A percentile compares a stretch with the other conserved stretches of the same genome.
Evolutionary conservation across 2,888 invertebrate genomes (phyloP).

Genomic region (Lycaena phlaeas): DNA sequence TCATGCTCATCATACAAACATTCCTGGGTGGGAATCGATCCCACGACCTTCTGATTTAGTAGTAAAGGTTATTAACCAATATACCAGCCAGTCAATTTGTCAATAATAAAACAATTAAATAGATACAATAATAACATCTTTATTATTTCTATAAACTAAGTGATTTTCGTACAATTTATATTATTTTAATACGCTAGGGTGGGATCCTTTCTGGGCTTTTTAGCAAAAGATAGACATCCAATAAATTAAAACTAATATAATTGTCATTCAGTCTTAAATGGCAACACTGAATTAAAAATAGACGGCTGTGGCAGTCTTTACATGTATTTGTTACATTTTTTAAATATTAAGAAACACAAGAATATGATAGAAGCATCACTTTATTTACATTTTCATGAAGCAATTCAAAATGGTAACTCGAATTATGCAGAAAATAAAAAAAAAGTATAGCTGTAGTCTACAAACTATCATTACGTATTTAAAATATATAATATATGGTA

Average conservation of each 20-base stretch:
- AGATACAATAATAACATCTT: slow-evolving; percentile 42
- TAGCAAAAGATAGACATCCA: slow-evolving; percentile 21
- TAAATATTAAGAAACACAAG: slow-evolving; percentile 19
- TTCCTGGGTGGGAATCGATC: too few species aligned
- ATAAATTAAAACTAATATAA: slow-evolving; percentile 21
- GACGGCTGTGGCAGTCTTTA: slow-evolving; percentile 16
- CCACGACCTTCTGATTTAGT: too few species aligned
- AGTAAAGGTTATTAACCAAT: too few species aligned
- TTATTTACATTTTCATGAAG: slow-evolving; percentile 55
- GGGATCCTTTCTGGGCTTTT: slow-evolving; percentile 46
- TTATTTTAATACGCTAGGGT: slow-evolving; percentile 45
- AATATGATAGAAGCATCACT: slow-evolving; percentile 31
- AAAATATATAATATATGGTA: slow-evolving; percentile 32
- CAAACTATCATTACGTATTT: slow-evolving; percentile 34
- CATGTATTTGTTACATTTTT: slow-evolving; percentile 13
- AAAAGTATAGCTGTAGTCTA: slow-evolving; percentile 24
- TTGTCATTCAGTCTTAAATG: slow-evolving; percentile 48
- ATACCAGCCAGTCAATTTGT: too few species aligned
- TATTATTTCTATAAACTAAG: slow-evolving; percentile 44
- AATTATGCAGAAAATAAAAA: slow-evolving; percentile 53
- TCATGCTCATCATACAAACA: too few species aligned
- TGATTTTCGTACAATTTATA: slow-evolving; percentile 36
- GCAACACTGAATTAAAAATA: slow-evolving; percentile 42
- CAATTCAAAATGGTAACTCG: slow-evolving; percentile 60
- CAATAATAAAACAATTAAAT: slow-evolving; percentile 12